These are phyloP conservation scores for Trachymyrmex septentrionalis DNA, from an alignment of 1,140 invertebrate genomes.

Conservation along the genomic window DNA sequence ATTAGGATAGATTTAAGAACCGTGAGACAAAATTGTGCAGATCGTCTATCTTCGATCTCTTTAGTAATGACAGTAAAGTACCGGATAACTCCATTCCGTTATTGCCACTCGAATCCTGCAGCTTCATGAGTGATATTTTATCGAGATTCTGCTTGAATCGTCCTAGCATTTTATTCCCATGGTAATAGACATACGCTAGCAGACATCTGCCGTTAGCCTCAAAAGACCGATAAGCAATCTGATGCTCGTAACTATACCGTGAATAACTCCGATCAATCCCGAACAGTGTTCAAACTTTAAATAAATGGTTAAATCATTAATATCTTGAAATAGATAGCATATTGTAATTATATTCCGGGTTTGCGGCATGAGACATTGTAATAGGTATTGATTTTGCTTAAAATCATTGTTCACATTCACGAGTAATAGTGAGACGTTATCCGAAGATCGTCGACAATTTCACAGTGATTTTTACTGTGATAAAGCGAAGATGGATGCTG, in stretches of 20 bases:
- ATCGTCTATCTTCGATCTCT: conserved; percentile 22
- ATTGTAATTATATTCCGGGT: neutral
- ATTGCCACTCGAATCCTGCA: conserved; percentile 60
- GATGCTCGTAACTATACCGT: neutral
- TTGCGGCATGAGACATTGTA: neutral
- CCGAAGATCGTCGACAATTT: conserved; percentile 30
- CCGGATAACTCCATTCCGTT: conserved; percentile 58
- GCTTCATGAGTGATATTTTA: conserved; percentile 68
- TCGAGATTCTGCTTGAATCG: conserved; percentile 66
- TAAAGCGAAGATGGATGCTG: conserved; percentile 53
- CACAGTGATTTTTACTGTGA: conserved; percentile 34
- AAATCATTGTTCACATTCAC: neutral
- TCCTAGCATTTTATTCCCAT: conserved; percentile 69
- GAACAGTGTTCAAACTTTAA: neutral
- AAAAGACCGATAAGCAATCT: conserved; percentile 1
- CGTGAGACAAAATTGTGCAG: neutral
- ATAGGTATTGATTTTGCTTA: neutral
- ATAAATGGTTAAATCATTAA: conserved; percentile 5
- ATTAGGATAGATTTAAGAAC: conserved; percentile 8
- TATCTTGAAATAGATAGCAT: neutral
- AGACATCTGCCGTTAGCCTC: conserved; percentile 13
- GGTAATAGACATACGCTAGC: conserved; percentile 63
- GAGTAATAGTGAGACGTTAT: neutral
- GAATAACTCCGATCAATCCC: conserved; percentile 9
- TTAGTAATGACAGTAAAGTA: conserved; percentile 47